A percentile compares a stretch with the other conserved stretches of the same genome.
phyloP scores from a whole-genome alignment of 1,140 invertebrate genomes.

The Lepidotrigona ventralis region DNA sequence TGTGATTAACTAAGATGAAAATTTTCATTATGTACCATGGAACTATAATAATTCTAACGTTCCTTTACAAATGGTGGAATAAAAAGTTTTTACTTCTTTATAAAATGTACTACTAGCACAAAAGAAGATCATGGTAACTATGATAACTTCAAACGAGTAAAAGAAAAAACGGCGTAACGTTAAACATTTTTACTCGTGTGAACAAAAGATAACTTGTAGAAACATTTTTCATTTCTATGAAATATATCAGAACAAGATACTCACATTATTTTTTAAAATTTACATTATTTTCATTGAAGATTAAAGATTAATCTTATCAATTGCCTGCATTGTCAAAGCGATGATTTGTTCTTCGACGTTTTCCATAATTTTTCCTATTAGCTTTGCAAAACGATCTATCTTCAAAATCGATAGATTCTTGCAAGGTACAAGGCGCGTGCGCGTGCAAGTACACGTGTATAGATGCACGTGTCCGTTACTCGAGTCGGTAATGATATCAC shows the following conservation, averaged over 20 bases:
- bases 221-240: too few relatives aligned
- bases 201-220: too few relatives aligned
- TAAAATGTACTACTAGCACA: too few relatives aligned
- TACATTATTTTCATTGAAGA: too few relatives aligned
- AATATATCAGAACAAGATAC: too few relatives aligned
- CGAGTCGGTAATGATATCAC: conserved; percentile 16
- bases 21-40: background rate
- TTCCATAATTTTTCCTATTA: background rate
- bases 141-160: too few relatives aligned
- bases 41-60: background rate
- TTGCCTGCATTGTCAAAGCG: background rate
- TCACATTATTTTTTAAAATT: too few relatives aligned
- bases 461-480: background rate
- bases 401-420: background rate
- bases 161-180: too few relatives aligned
- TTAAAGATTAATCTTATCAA: too few relatives aligned
- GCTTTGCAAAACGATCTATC: background rate
- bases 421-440: too few relatives aligned
- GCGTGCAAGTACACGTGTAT: background rate
- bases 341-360: background rate
- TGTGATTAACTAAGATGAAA: background rate
- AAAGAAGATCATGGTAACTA: too few relatives aligned
- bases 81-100: background rate
- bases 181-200: too few relatives aligned
- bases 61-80: background rate